phyloP scores from a whole-genome alignment of 2,113 vertebrate genomes.

The Peromyscus californicus region DNA sequence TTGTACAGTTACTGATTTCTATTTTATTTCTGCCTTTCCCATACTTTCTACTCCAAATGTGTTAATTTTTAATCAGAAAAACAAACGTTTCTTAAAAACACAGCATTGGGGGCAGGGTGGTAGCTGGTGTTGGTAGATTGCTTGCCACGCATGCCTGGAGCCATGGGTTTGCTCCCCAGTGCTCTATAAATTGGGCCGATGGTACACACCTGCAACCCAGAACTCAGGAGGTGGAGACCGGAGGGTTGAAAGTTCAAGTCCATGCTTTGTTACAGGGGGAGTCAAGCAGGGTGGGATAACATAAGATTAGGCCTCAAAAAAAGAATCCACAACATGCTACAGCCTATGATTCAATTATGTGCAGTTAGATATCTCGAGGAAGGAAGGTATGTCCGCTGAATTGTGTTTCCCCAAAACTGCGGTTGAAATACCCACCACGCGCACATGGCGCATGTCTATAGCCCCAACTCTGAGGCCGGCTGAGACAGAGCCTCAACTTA shows the following conservation, averaged over 20 bases:
- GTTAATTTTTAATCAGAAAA: not conserved
- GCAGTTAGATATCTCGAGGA: not conserved
- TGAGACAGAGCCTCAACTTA: not conserved
- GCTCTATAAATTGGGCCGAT: not conserved
- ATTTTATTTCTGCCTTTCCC: not conserved
- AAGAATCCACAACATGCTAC: not conserved
- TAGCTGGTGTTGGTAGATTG: not conserved
- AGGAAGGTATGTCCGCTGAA: not conserved
- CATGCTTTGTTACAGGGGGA: not conserved
- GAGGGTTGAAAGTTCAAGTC: not conserved
- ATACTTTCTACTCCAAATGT: not conserved
- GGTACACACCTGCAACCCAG: not conserved
- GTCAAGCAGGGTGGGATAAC: not conserved
- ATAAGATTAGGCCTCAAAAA: not conserved
- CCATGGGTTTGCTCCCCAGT: not conserved
- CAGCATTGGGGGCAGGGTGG: too few species aligned
- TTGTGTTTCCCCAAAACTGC: not conserved
- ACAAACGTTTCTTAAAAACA: not conserved
- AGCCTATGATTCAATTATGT: not conserved
- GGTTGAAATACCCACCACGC: not conserved
- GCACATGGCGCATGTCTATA: not conserved
- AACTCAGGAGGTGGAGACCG: not conserved
- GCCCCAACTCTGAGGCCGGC: not conserved
- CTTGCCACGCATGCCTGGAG: not conserved
- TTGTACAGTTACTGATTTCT: not conserved